Conservation (phyloP, 1,140 invertebrate genomes). For the Pantala flavescens region DNA sequence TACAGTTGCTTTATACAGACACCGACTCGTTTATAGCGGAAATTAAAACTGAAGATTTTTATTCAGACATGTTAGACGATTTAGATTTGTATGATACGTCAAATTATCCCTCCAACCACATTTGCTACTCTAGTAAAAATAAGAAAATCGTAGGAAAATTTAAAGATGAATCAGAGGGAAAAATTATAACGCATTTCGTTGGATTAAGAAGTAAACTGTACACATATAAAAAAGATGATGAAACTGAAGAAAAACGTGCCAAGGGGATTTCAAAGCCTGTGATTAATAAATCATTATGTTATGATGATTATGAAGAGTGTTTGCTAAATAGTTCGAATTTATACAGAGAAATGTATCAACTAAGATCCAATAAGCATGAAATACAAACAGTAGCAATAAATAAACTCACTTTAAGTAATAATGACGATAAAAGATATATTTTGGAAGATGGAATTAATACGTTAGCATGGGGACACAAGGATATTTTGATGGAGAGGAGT, state of each 20-base stretch:
- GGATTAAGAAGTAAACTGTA: background rate
- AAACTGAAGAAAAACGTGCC: background rate
- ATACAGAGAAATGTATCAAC: background rate
- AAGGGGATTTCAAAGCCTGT: background rate
- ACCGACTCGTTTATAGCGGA: background rate
- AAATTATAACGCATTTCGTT: background rate
- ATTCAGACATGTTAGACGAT: background rate
- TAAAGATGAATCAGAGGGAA: constrained; percentile 12
- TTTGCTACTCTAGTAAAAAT: background rate
- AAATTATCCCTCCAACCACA: constrained; percentile 21
- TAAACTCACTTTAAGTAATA: constrained; percentile 1
- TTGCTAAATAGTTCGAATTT: background rate
- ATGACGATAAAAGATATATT: constrained; percentile 16
- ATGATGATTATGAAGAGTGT: background rate
- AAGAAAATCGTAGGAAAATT: constrained; percentile 7
- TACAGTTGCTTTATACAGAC: background rate
- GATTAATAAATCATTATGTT: background rate
- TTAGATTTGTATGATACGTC: background rate
- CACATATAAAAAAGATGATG: background rate
- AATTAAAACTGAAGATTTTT: background rate
- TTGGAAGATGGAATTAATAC: constrained; percentile 9
- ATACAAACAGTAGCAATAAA: background rate
- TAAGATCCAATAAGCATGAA: constrained; percentile 15
- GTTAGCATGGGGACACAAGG: constrained; percentile 10
- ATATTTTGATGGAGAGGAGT: background rate